Conservation (phyloP, 2,113 vertebrate genomes). For the Actenoides hombroni region DNA sequence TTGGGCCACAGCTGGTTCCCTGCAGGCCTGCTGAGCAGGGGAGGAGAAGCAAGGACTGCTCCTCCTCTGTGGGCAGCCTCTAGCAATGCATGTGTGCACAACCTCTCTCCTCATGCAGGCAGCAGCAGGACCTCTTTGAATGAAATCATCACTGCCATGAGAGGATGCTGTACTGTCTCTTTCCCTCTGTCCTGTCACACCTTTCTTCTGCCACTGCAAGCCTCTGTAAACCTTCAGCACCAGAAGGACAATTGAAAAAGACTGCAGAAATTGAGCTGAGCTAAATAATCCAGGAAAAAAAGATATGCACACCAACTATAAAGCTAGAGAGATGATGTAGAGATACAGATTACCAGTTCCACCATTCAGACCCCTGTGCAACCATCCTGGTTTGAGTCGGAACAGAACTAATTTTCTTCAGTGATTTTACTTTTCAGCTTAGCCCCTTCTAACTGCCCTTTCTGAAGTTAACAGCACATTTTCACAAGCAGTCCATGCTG, state of each 20-base stretch:
- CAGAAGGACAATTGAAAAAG: neutral
- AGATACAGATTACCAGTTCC: neutral
- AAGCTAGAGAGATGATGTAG: neutral
- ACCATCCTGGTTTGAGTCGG: neutral
- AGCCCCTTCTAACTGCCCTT: no score
- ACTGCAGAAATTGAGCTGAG: neutral
- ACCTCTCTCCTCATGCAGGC: neutral
- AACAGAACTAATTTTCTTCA: no score
- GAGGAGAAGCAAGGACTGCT: neutral
- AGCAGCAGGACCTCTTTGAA: neutral
- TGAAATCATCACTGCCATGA: neutral
- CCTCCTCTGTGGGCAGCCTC: neutral
- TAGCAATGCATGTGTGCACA: fast-evolving
- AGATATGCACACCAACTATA: neutral
- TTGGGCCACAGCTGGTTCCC: neutral
- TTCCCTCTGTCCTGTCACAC: neutral
- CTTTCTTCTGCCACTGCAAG: neutral
- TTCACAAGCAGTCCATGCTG: no score
- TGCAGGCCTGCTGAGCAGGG: neutral
- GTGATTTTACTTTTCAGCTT: no score
- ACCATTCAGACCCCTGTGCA: neutral
- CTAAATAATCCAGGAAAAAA: neutral
- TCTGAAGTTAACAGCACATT: no score
- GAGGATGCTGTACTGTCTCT: neutral
- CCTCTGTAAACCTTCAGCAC: neutral